Conservation (phyloP, 2,113 vertebrate species). For the Geothlypis trichas region DNA sequence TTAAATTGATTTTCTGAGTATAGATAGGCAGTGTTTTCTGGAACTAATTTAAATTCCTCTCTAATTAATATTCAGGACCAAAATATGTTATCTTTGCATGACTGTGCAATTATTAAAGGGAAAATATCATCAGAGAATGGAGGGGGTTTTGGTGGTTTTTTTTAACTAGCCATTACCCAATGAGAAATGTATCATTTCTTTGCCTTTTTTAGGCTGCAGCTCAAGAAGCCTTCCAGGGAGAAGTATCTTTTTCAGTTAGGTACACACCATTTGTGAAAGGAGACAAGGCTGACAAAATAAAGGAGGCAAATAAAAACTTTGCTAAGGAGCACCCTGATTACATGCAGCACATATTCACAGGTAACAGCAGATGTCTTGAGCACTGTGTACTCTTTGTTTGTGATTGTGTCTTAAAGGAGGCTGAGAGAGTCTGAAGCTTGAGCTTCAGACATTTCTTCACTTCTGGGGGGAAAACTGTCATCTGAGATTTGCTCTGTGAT, state of each 20-base stretch:
- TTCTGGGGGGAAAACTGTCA: rapidly evolving
- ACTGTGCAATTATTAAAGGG: constrained; percentile 73
- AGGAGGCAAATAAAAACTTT: constrained; percentile 72
- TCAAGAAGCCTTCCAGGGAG: constrained; percentile 70
- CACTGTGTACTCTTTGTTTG: not conserved
- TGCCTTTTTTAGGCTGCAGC: constrained; percentile 71
- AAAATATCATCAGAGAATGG: constrained; percentile 66
- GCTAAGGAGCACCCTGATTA: constrained; percentile 66
- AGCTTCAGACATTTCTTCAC: not conserved
- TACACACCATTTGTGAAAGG: constrained; percentile 73
- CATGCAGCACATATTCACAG: constrained; percentile 71
- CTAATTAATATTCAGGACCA: constrained; percentile 78
- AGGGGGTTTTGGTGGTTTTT: not conserved
- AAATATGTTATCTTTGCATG: constrained; percentile 77
- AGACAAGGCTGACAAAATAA: constrained; percentile 53
- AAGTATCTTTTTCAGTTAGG: constrained; percentile 71
- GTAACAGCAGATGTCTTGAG: constrained; percentile 46
- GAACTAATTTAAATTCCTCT: constrained; percentile 76
- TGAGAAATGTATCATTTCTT: not conserved
- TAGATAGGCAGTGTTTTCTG: constrained; percentile 71
- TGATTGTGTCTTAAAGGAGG: not conserved
- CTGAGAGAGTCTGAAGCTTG: not conserved
- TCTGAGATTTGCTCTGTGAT: not conserved
- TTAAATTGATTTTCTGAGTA: constrained; percentile 75
- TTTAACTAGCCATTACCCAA: constrained; percentile 6